Percentiles rank a stretch among this genome's conserved stretches.
Evolutionary conservation across 2,797 vertebrate species (phyloP).

Genomic region (Anas bahamensis): DNA sequence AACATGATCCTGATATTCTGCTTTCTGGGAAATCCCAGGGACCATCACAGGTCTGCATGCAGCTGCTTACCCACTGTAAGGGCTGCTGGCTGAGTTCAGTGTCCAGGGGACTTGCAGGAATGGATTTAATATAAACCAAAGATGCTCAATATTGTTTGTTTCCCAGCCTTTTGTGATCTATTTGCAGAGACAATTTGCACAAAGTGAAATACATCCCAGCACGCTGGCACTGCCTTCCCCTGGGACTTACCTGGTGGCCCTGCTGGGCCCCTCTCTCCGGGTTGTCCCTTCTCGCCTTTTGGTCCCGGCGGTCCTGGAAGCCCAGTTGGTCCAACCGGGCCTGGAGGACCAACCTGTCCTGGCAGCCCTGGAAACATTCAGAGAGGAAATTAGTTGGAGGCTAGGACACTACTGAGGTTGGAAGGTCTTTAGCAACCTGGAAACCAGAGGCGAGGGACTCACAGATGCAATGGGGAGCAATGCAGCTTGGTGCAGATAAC

Average conservation of each 20-base stretch:
- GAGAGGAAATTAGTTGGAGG: background rate
- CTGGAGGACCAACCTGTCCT: slow-evolving; percentile 82
- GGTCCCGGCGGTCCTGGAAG: slow-evolving; percentile 82
- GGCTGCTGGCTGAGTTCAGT: background rate
- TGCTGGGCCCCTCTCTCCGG: slow-evolving; percentile 80
- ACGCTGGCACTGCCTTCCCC: background rate
- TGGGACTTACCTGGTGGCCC: slow-evolving; percentile 82
- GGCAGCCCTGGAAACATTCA: slow-evolving; percentile 78
- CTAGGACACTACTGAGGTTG: background rate
- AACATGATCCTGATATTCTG: slow-evolving; percentile 20
- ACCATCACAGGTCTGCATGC: background rate
- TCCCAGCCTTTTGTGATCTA: background rate
- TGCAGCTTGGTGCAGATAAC: background rate
- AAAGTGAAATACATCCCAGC: background rate
- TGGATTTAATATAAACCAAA: background rate
- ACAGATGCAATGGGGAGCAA: background rate
- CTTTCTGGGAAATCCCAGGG: background rate
- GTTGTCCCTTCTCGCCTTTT: slow-evolving; percentile 83
- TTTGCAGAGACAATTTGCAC: background rate
- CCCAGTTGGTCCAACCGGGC: slow-evolving; percentile 74
- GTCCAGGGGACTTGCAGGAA: background rate
- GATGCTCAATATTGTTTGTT: background rate
- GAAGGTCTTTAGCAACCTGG: background rate
- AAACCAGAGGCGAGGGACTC: background rate
- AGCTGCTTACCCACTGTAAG: background rate